These are phyloP conservation scores for Petrocephalus sullivani DNA, from an alignment of 2,797 vertebrate species.

Conservation along the genomic window DNA sequence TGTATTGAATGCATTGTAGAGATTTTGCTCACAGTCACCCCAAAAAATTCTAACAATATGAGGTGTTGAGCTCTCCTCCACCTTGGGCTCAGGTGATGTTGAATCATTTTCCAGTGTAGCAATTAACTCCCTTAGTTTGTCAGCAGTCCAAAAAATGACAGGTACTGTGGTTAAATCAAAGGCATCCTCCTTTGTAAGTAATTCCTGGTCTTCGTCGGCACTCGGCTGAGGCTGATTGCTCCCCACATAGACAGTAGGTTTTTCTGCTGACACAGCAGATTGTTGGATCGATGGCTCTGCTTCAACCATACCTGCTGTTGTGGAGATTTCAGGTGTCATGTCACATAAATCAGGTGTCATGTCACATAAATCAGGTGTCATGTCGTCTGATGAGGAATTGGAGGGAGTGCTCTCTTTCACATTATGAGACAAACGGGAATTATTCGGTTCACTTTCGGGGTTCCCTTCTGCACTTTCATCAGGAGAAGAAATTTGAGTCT, in stretches of 20 bases:
- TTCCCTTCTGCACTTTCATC: background rate
- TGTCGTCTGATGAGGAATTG: background rate
- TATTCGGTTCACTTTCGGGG: background rate
- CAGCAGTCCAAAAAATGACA: constrained; percentile 26
- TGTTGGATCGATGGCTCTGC: background rate
- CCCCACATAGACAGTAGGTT: background rate
- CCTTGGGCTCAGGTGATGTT: background rate
- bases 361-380: background rate
- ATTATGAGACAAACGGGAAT: background rate
- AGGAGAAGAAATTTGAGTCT: background rate
- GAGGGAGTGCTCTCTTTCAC: background rate
- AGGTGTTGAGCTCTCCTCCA: constrained; percentile 19
- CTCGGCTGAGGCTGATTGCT: background rate
- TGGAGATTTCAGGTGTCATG: background rate
- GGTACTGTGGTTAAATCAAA: constrained; percentile 10
- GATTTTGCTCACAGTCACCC: constrained; percentile 28
- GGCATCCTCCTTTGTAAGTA: background rate
- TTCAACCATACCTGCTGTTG: background rate
- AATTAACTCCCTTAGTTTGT: constrained; percentile 28
- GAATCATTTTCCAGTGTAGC: constrained; percentile 19
- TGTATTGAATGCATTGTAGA: constrained; percentile 30
- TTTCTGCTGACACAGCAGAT: background rate
- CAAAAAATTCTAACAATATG: constrained; percentile 29
- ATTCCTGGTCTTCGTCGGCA: background rate
- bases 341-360: too few relatives aligned